Percentiles rank a stretch among this genome's conserved stretches.
phyloP scores from a whole-genome alignment of 2,113 vertebrate species.

The Siphamia tubifer region DNA sequence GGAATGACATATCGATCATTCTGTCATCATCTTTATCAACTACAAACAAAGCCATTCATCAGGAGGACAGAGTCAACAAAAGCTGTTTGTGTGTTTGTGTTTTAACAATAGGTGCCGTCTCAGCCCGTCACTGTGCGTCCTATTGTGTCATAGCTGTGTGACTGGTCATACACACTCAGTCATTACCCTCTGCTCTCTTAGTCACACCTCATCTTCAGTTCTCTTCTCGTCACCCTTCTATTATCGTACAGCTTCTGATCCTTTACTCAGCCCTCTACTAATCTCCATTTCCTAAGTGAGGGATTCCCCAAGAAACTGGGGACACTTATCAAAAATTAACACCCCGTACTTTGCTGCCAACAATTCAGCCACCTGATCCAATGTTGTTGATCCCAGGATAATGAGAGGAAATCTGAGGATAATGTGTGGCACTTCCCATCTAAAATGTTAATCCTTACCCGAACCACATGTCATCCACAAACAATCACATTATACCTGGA shows the following conservation, averaged over 20 bases:
- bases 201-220: conserved; percentile 21
- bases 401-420: conserved; percentile 58
- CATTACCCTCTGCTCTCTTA: conserved; percentile 29
- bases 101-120: conserved; percentile 63
- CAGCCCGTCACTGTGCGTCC: conserved; percentile 32
- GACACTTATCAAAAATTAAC: background rate
- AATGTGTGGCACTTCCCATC: conserved; percentile 28
- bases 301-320: conserved; percentile 5
- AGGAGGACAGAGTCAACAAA: background rate
- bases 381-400: conserved; percentile 24
- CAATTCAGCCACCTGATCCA: conserved; percentile 16
- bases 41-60: conserved; percentile 45
- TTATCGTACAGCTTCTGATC: background rate
- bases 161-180: conserved; percentile 29
- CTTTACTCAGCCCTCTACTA: background rate
- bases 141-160: conserved; percentile 44
- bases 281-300: background rate
- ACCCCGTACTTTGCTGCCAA: background rate
- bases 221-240: background rate
- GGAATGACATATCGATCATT: background rate
- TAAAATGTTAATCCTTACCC: conserved; percentile 47
- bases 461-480: conserved; percentile 23
- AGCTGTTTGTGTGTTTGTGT: background rate
- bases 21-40: background rate
- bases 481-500: conserved; percentile 27